Evolutionary conservation across 2,888 invertebrate genomes (phyloP), one percentile per base, ranked within the genome.

Genomic region (Scaptodrosophila latifasciaeformis): DNA sequence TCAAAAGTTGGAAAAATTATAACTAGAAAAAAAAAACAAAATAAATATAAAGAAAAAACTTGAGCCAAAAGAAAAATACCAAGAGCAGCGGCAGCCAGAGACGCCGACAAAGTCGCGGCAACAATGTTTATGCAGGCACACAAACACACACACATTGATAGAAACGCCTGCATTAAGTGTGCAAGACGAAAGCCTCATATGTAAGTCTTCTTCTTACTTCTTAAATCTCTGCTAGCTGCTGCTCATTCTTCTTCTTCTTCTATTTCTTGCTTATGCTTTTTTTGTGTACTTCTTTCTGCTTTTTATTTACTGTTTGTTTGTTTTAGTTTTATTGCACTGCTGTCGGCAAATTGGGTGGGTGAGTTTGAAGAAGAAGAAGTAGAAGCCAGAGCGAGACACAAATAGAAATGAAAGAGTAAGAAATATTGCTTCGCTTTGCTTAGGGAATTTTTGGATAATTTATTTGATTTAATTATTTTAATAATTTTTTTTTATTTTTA

Each of bases 1-100:
- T 77, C 75, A 75, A 77, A 79, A 70, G 77, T 79, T 79, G 75
- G 74, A 77, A 79, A 76, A 76, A 76, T 67, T 76, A 70, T 75
- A 63, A 67, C 59, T 59, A 74, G 34, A 40, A 50, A 62, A 51
- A 76, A 78, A 78, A 75, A 78, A 72, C 76, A 72, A n/a, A n/a
- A n/a, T n/a, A n/a, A n/a, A n/a, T n/a, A n/a, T n/a, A n/a, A n/a
- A n/a, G 68, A 48, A 62, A 62, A 69, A 69, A 76, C 63, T 76
- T 52, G 58, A 62, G 58, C 58, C 51, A 52, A 58, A 58, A 54
- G 55, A 40, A 51, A 59, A 59, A 59, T 42, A 46, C 43, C 52
- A 63, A 55, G 48, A 60, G 51, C 54, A 47, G 31, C 34, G 19
- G 29, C 39, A 27, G 43, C 42, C 24, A 42, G 39, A 13, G 31